Evolutionary conservation across 2,888 invertebrate genomes (phyloP).

Genomic region (Tenthredo scrophulariae): DNA sequence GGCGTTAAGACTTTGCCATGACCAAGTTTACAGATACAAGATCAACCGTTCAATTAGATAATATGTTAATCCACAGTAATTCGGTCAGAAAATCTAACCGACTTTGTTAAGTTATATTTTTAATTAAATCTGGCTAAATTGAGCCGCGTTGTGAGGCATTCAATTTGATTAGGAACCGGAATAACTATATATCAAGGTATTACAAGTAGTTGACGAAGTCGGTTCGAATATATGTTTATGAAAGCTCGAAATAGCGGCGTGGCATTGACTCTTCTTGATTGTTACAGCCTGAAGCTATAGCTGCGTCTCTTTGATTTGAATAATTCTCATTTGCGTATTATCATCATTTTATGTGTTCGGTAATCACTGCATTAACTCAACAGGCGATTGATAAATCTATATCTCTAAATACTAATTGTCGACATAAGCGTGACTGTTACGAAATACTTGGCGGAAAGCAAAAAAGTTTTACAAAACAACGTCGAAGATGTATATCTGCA

Average conservation of each 20-base stretch:
- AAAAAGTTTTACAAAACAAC: neutral
- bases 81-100: neutral
- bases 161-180: neutral
- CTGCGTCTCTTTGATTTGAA: neutral
- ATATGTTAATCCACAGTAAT: neutral
- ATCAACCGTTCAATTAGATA: conserved; percentile 14
- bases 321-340: neutral
- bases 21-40: conserved; percentile 10
- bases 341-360: conserved; percentile 4
- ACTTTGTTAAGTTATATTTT: neutral
- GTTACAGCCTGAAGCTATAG: conserved; percentile 21
- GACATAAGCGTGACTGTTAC: neutral
- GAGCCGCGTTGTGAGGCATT: neutral
- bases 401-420: neutral
- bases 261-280: conserved; percentile 31
- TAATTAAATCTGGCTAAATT: neutral
- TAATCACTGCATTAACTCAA: neutral
- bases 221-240: conserved; percentile 27
- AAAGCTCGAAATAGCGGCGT: conserved; percentile 43
- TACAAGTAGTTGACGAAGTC: neutral
- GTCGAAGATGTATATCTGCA: neutral
- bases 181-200: neutral
- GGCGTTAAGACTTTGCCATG: neutral
- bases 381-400: neutral
- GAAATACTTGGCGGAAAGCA: conserved; percentile 17